Evolutionary conservation across 2,113 vertebrate species (phyloP).

Genomic region (Chloropsis cyanopogon): DNA sequence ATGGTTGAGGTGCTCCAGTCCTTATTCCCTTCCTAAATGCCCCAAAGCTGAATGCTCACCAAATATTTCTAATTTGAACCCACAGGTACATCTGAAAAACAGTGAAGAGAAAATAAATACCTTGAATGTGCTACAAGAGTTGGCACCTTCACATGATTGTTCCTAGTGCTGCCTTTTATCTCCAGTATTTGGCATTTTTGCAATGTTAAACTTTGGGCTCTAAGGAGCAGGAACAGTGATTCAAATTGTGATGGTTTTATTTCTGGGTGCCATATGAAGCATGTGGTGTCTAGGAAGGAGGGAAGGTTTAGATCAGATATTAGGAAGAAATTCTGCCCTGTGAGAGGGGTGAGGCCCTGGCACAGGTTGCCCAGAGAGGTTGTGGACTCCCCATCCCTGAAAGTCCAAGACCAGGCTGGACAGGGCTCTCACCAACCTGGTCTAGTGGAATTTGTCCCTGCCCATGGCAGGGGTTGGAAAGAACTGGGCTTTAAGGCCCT

Average conservation of each 20-base stretch:
- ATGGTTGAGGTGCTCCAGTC: neutral
- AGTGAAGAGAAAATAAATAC: neutral
- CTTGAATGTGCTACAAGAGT: neutral
- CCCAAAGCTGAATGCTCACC: neutral
- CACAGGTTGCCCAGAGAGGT: neutral
- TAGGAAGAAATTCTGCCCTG: neutral
- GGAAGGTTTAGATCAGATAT: neutral
- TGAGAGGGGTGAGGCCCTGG: neutral
- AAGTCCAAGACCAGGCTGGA: neutral
- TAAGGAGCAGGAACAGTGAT: neutral
- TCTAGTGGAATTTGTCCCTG: neutral
- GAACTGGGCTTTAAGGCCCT: neutral
- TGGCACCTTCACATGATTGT: neutral
- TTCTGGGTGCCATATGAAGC: neutral
- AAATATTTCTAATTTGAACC: neutral
- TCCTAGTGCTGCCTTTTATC: neutral
- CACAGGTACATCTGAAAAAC: neutral
- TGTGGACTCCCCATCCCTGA: neutral
- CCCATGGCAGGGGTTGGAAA: neutral
- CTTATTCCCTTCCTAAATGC: neutral
- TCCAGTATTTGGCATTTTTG: neutral
- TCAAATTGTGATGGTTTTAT: neutral
- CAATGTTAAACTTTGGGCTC: neutral
- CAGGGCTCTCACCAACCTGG: neutral
- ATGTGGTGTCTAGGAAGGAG: neutral